Evolutionary conservation across 2,113 vertebrate species (phyloP), one percentile per base, ranked within the genome.

Genomic region (Elachura formosa): DNA sequence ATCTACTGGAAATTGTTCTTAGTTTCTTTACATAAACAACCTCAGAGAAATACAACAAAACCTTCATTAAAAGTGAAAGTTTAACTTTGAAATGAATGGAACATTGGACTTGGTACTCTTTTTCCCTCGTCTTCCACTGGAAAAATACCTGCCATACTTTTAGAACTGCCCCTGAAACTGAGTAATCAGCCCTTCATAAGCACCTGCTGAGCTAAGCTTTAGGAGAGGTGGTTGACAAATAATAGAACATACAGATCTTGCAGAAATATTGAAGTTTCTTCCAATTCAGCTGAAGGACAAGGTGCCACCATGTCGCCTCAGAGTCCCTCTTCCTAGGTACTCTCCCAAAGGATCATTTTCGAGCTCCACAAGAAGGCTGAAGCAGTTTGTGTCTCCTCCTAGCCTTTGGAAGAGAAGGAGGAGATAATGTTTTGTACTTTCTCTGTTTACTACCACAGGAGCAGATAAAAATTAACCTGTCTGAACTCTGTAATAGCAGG

Each of bases 391-490:
- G 5, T 41, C 36, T 59, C n/a, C 40, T 36, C 20, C 14, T 28
- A 73, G 67, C 23, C 33, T 71, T 6, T n/a, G 51, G 22, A 55
- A 77, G 40, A 72, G 52, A 67, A 73, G 49, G 43, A 66, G 52
- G 49, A 71, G 71, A 40, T 55, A 26, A 31, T 56, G 52, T 29
- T 83, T 79, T 90, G 33, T 85, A 29, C 31, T 91, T 73, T 79
- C 38, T 82, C 12, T 25, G 11, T 73, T 56, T 64, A 48, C 28
- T 82, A n/a, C n/a, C 40, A 11, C 12, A 25, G 14, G 15, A 40
- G 46, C 55, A 73, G 51, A 76, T 79, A 89, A 95, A 91, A 85
- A 93, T 90, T 91, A 94, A 93, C 94, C 85, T 55, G 43, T 64
- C 69, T 83, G 84, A 90, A 87, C 58, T 56, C 29, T 25, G 21